Base-by-base conservation (phyloP, 1,140 invertebrate species). In the Diachasma alloeum region DNA sequence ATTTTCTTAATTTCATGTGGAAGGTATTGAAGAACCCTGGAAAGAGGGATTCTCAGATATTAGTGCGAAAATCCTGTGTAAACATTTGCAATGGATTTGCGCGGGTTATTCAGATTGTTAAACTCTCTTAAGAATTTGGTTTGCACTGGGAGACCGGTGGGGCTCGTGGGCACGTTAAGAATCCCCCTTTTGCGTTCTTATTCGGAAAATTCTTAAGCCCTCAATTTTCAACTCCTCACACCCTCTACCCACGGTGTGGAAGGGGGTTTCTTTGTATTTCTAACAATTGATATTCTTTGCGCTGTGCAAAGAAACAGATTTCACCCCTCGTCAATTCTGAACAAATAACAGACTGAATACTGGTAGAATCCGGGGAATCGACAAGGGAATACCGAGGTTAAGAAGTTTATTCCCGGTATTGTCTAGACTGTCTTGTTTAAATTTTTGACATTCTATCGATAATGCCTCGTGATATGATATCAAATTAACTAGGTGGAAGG, bases 91-190 rank as follows among this genome's bases (percentile, higher is more conserved):
- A 87, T 89, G 87, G 89, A 89, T 90, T 90, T 89, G 87, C 82
- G 87, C 82, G 83, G 89, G 88, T 87, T 90, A 90, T 90, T 90
- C 88, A 90, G 89, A 89, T 87, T 87, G 87, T 88, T 89, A 89
- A 89, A 90, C 89, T 90, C 88, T 90, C 89, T 90, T 89, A 89
- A 89, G 89, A 90, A 89, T 90, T 89, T 86, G 83, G 89, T 88
- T 89, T 88, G 86, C 85, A 84, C 83, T 68, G 36, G 66, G 36
- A 19, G n/a, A 11, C 46, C 42, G 53, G 69, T 70, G 42, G 53
- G 59, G 24, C 24, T 63, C 24, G 24, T 26, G 59, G 24, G 10
- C 11, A 63, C 24, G 59, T 31, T 63, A 63, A 63, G 59, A 63
- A 31, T 72, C 42, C 19, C 48, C 31, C 24, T 53, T 42, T 22